These are phyloP conservation scores for Dendrolimus pini DNA, from an alignment of 2,888 invertebrate genomes.

Conservation along the genomic window DNA sequence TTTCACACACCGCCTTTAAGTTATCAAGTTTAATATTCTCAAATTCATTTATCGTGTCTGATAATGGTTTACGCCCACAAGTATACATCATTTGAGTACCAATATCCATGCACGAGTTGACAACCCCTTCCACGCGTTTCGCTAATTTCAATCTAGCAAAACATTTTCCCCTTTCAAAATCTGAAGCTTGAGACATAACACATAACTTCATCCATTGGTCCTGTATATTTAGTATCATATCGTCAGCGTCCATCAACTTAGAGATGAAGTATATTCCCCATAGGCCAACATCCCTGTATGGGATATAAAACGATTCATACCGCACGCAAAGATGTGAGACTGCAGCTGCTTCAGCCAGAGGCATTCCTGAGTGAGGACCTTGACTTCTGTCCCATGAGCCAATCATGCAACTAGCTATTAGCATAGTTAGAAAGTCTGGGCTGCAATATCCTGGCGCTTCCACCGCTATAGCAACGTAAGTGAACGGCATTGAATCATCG, in stretches of 20 bases:
- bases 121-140: slow-evolving; percentile 28
- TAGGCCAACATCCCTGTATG: slow-evolving; percentile 56
- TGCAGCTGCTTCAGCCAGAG: slow-evolving; percentile 38
- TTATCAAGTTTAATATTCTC: neutral
- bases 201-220: slow-evolving; percentile 56
- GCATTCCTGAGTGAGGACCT: slow-evolving; percentile 38
- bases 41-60: neutral
- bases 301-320: slow-evolving; percentile 58
- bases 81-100: slow-evolving; percentile 44
- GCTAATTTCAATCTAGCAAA: slow-evolving; percentile 38
- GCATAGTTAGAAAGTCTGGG: slow-evolving; percentile 40
- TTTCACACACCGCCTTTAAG: slow-evolving; percentile 48
- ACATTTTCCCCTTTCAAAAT: slow-evolving; percentile 43
- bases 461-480: slow-evolving; percentile 57
- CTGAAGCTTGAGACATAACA: slow-evolving; percentile 25
- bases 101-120: slow-evolving; percentile 45
- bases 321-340: slow-evolving; percentile 39
- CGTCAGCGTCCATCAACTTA: slow-evolving; percentile 37
- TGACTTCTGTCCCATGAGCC: slow-evolving; percentile 55
- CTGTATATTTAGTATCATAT: slow-evolving; percentile 47
- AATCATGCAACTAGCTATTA: slow-evolving; percentile 44
- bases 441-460: slow-evolving; percentile 56
- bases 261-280: slow-evolving; percentile 67
- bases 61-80: slow-evolving; percentile 11
- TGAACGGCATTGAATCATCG: slow-evolving; percentile 58